These are phyloP conservation scores for Cyphomyrus plagiostoma DNA, from an alignment of 2,113 vertebrate species.

Conservation along the genomic window DNA sequence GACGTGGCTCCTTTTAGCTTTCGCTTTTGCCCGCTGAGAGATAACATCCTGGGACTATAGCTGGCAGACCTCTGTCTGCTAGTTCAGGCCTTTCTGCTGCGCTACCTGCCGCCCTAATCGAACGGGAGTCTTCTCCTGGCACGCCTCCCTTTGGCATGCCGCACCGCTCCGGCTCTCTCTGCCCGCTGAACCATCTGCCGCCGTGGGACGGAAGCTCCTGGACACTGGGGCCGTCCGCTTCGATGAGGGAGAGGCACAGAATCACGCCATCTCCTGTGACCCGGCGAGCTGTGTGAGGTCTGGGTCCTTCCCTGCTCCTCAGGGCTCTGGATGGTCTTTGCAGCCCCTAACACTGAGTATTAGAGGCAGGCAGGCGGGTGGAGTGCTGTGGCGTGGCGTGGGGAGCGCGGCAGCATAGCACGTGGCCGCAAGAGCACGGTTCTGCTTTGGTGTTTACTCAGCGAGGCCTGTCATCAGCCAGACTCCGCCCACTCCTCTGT, in stretches of 20 bases:
- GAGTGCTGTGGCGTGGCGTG: not conserved
- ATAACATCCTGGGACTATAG: not conserved
- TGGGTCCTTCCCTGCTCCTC: not conserved
- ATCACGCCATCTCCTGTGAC: not conserved
- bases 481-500: not conserved
- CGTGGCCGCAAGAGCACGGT: constrained; percentile 44
- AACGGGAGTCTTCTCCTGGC: not conserved
- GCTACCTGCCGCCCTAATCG: not conserved
- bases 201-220: not conserved
- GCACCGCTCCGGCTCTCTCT: not conserved
- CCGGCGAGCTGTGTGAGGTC: not conserved
- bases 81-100: not conserved
- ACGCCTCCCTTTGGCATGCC: not conserved
- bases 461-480: constrained; percentile 18
- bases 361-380: not conserved
- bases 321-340: not conserved
- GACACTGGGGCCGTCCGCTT: not conserved
- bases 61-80: not conserved
- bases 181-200: not conserved
- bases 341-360: not conserved
- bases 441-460: constrained; percentile 58
- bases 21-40: not conserved
- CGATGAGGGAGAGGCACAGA: not conserved
- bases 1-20: not conserved
- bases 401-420: not conserved